A percentile compares a stretch with the other conserved stretches of the same genome.
These are phyloP conservation scores for Electrona antarctica DNA, from an alignment of 2,113 vertebrate species.

Conservation along the genomic window DNA sequence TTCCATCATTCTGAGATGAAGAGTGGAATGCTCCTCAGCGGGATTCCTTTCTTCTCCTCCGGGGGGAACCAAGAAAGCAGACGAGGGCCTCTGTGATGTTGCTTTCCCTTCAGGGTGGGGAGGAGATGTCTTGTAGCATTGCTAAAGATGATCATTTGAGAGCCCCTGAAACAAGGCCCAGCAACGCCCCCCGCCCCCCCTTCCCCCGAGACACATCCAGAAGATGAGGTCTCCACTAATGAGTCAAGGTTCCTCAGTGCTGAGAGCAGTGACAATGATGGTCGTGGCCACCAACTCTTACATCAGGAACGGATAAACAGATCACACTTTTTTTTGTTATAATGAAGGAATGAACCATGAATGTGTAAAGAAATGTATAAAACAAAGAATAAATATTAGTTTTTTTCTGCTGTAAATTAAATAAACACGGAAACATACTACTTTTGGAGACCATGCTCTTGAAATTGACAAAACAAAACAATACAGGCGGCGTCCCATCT, in stretches of 20 bases:
- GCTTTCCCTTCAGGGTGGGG: conserved; percentile 74
- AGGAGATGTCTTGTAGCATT: conserved; percentile 72
- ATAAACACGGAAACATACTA: conserved; percentile 11
- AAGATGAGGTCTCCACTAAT: conserved; percentile 56
- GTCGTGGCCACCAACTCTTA: conserved; percentile 10
- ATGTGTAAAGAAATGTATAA: conserved; percentile 42
- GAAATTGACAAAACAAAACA: conserved; percentile 66
- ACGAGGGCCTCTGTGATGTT: conserved; percentile 78
- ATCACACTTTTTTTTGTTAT: conserved; percentile 29
- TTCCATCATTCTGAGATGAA: conserved; percentile 74
- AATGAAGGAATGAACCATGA: conserved; percentile 45
- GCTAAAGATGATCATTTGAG: conserved; percentile 80
- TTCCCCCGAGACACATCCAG: conserved; percentile 27
- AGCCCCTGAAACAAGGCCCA: conserved; percentile 61
- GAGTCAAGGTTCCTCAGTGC: conserved; percentile 54
- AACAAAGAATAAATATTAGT: conserved; percentile 52
- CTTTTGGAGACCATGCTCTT: conserved; percentile 52
- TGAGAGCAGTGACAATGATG: conserved; percentile 28
- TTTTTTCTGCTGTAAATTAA: conserved; percentile 45
- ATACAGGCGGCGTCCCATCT: conserved; percentile 49
- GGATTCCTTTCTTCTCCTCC: conserved; percentile 77
- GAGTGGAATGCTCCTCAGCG: conserved; percentile 73
- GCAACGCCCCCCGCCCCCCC: too few species aligned
- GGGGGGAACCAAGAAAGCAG: conserved; percentile 69
- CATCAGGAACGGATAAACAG: conserved; percentile 21